Conservation (phyloP, 2,113 vertebrate genomes). For the Connochaetes taurinus region DNA sequence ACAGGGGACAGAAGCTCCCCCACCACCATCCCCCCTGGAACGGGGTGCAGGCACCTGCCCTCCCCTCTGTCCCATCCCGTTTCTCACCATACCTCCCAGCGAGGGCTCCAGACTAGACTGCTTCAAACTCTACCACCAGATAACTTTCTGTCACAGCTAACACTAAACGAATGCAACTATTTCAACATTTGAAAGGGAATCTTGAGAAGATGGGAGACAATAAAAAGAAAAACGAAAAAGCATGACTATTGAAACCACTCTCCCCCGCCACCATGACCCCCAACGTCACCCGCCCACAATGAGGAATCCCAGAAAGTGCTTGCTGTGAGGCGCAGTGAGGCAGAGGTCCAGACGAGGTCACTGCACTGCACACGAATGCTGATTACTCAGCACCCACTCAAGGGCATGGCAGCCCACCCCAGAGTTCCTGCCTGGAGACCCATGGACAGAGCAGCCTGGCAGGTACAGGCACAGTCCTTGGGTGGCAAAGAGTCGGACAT, state of each 20-base stretch:
- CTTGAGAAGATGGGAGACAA: neutral
- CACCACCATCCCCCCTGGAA: fast-evolving
- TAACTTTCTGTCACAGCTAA: neutral
- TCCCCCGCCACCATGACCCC: neutral
- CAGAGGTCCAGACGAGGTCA: neutral
- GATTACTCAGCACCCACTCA: neutral
- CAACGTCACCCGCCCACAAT: neutral
- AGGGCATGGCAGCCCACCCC: neutral
- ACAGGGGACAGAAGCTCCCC: neutral
- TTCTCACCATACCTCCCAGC: neutral
- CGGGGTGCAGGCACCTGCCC: neutral
- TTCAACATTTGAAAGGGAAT: neutral
- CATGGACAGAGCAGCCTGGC: neutral
- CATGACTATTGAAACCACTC: neutral
- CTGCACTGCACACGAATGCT: neutral
- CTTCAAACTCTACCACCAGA: neutral
- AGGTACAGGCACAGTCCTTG: neutral
- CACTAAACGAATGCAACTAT: neutral
- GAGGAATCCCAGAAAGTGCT: neutral
- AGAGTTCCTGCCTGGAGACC: neutral
- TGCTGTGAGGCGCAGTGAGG: neutral
- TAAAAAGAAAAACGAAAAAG: neutral
- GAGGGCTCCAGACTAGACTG: neutral
- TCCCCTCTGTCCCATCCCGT: fast-evolving
- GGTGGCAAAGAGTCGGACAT: neutral